Base-by-base conservation (phyloP, 2,797 vertebrate species). In the Macropodus opercularis region DNA sequence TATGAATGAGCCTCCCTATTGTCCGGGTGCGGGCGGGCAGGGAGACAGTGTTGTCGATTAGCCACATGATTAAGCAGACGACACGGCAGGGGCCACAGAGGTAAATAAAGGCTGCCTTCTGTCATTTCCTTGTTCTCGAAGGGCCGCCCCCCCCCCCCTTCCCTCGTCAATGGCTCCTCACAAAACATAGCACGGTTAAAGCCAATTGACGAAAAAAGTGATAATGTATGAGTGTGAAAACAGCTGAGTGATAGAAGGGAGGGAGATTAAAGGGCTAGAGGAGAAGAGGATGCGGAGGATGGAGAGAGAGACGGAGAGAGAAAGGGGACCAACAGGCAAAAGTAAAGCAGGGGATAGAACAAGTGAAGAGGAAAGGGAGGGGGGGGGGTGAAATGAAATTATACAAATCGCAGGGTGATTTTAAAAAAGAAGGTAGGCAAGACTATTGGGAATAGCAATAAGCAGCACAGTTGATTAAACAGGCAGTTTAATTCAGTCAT, bases 11-110 rank as follows among this genome's bases (percentile, higher is more conserved):
- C 72, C 70, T 72, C 91, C 90, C 90, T 88, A 94, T 94, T 96
- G 94, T 95, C 92, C 83, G 69, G 85, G 86, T n/a, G 86, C 41
- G 90, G 72, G 80, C 85, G 91, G 91, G 93, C 90, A 88, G 91
- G 90, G 91, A 92, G 91, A 91, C 78, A 21, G 86, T 83, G 79
- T 93, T 89, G 88, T 94, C 82, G 92, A 97, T 98, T 98, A 98
- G 94, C 94, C 94, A 95, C 95, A 95, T 92, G 93, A 96, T 98
- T 97, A 95, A 95, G 90, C 96, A 93, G 95, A 98, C 97, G 96
- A 98, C 96, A 98, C 61, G 88, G 93, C 92, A 91, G 93, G 87
- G 93, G 88, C 86, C 84, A 73, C 87, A 79, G 94, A 96, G 94
- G 96, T 96, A 98, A 98, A 98, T 95, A 96, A 94, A 92, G 91